Percentiles rank a stretch among this genome's conserved stretches.
phyloP scores from a whole-genome alignment of 2,797 vertebrate genomes.

The Myripristis murdjan region DNA sequence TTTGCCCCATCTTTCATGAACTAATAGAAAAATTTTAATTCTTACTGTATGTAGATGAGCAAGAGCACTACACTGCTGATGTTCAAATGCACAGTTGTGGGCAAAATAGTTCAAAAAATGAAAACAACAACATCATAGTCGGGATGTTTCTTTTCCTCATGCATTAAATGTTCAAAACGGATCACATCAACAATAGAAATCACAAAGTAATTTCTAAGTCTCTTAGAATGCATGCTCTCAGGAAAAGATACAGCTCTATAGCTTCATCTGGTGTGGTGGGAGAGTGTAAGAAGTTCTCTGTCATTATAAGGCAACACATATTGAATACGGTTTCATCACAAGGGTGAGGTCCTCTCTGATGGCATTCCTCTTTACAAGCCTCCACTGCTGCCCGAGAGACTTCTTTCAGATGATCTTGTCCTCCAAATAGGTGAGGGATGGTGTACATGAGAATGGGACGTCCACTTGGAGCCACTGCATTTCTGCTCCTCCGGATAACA shows the following conservation, averaged over 20 bases:
- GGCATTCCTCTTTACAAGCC: slow-evolving; percentile 45
- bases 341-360: slow-evolving; percentile 43
- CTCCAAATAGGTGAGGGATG: slow-evolving; percentile 46
- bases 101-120: no score
- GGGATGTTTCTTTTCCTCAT: no score
- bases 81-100: no score
- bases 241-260: slow-evolving; percentile 42
- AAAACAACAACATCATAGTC: no score
- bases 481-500: slow-evolving; percentile 20
- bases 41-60: no score
- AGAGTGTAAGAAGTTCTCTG: slow-evolving; percentile 40
- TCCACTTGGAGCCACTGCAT: slow-evolving; percentile 52
- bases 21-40: no score
- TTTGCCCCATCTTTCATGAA: no score
- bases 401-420: slow-evolving; percentile 40
- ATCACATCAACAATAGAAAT: no score
- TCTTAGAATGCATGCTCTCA: slow-evolving; percentile 20
- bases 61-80: no score
- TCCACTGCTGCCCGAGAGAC: slow-evolving; percentile 39
- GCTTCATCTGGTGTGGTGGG: slow-evolving; percentile 44
- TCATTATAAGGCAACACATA: slow-evolving; percentile 52
- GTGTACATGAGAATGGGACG: slow-evolving; percentile 44
- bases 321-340: slow-evolving; percentile 49
- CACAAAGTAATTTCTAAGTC: no score
- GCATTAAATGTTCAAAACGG: slow-evolving; percentile 4